phyloP scores from a whole-genome alignment of 2,113 vertebrate species.

The Gasterosteus nipponicus region DNA sequence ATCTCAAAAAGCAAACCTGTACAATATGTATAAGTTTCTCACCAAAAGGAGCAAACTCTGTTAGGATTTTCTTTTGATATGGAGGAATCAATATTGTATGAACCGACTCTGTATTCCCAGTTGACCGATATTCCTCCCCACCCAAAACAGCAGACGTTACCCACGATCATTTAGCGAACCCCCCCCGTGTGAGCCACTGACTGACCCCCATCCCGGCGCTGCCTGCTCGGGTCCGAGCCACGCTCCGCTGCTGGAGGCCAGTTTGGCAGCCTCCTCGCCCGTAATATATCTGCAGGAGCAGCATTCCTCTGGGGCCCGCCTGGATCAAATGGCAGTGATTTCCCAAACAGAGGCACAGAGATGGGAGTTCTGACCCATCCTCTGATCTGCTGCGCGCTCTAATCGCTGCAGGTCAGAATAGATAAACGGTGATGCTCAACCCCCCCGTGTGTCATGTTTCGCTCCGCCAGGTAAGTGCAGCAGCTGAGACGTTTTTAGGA shows the following conservation, averaged over 20 bases:
- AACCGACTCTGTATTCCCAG: slow-evolving; percentile 72
- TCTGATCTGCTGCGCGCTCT: slow-evolving; percentile 75
- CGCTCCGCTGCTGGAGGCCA: slow-evolving; percentile 62
- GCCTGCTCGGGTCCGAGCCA: slow-evolving; percentile 55
- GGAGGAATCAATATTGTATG: slow-evolving; percentile 77
- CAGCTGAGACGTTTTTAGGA: slow-evolving; percentile 12
- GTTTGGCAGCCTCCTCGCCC: slow-evolving; percentile 65
- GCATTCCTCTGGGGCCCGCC: slow-evolving; percentile 79
- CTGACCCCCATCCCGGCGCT: slow-evolving; percentile 69
- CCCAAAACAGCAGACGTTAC: slow-evolving; percentile 70
- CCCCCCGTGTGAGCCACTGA: slow-evolving; percentile 64
- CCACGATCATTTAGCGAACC: slow-evolving; percentile 71
- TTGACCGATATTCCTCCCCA: slow-evolving; percentile 70
- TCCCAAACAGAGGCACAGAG: slow-evolving; percentile 71
- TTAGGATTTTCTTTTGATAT: slow-evolving; percentile 67
- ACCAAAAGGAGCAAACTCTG: slow-evolving; percentile 65
- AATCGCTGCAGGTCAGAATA: slow-evolving; percentile 72
- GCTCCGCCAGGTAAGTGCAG: slow-evolving; percentile 15
- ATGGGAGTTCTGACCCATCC: slow-evolving; percentile 78
- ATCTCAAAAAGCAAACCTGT: slow-evolving; percentile 76
- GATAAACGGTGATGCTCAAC: slow-evolving; percentile 66
- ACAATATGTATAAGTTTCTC: slow-evolving; percentile 73
- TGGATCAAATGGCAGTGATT: slow-evolving; percentile 81
- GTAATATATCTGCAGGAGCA: slow-evolving; percentile 75
- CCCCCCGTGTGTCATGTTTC: slow-evolving; percentile 32